These are phyloP conservation scores for Oophaga pumilio DNA, from an alignment of 2,113 vertebrate species.

Conservation along the genomic window DNA sequence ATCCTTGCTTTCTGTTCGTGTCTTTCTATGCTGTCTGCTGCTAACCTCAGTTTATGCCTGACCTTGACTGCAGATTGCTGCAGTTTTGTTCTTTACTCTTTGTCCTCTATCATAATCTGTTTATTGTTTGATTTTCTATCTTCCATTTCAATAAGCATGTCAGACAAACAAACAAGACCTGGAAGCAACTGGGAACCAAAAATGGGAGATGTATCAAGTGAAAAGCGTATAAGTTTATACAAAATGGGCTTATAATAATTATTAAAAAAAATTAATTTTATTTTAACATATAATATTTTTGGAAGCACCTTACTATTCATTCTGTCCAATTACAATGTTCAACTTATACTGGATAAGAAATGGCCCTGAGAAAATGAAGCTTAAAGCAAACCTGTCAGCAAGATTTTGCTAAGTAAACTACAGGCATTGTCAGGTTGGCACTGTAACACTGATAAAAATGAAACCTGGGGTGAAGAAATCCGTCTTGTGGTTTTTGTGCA, in stretches of 20 bases:
- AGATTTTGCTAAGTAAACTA: too few relatives aligned
- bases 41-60: not conserved
- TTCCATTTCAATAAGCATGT: not conserved
- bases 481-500: too few relatives aligned
- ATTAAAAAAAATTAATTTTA: not conserved
- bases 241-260: not conserved
- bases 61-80: not conserved
- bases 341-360: not conserved
- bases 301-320: not conserved
- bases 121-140: not conserved
- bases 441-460: too few relatives aligned
- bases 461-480: too few relatives aligned
- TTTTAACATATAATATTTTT: not conserved
- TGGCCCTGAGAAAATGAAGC: not conserved
- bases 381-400: not conserved
- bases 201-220: not conserved
- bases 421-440: too few relatives aligned
- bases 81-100: not conserved
- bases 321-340: not conserved
- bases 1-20: not conserved
- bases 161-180: not conserved
- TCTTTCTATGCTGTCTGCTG: not conserved
- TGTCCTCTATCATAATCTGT: conserved; percentile 7
- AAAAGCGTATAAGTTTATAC: not conserved
- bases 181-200: not conserved